Percentiles rank a stretch among this genome's conserved stretches.
These are phyloP conservation scores for Calameuta filiformis DNA, from an alignment of 2,888 invertebrate genomes.

Conservation along the genomic window DNA sequence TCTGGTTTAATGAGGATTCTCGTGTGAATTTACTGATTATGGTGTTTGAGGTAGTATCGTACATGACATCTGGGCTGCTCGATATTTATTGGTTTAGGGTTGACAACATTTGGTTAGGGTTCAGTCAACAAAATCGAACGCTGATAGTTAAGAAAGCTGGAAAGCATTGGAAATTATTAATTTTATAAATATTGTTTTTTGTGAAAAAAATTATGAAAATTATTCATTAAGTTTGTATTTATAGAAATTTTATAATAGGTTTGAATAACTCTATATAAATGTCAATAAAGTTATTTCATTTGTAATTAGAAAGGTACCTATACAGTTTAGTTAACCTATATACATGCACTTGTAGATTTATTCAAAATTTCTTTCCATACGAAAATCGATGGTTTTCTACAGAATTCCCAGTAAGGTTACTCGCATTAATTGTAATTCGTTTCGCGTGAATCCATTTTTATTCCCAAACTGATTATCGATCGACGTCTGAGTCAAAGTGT, in stretches of 20 bases:
- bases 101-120: too few relatives aligned
- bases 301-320: neutral
- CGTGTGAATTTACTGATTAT: neutral
- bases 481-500: neutral
- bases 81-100: neutral
- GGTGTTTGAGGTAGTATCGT: neutral
- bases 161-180: neutral
- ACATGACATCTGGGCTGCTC: neutral
- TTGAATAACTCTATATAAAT: neutral
- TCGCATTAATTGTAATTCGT: neutral
- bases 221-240: too few relatives aligned
- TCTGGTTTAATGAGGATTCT: neutral
- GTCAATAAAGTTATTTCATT: neutral
- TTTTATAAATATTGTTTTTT: neutral
- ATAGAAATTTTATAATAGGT: neutral
- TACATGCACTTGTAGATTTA: too few relatives aligned
- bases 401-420: neutral
- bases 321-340: neutral
- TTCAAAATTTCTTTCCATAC: neutral
- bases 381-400: neutral
- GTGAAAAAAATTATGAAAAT: too few relatives aligned
- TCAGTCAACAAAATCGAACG: too few relatives aligned
- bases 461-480: neutral
- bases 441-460: neutral
- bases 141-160: neutral